Conservation (phyloP, 2,888 invertebrate species). For the Eupsilia transversa region DNA sequence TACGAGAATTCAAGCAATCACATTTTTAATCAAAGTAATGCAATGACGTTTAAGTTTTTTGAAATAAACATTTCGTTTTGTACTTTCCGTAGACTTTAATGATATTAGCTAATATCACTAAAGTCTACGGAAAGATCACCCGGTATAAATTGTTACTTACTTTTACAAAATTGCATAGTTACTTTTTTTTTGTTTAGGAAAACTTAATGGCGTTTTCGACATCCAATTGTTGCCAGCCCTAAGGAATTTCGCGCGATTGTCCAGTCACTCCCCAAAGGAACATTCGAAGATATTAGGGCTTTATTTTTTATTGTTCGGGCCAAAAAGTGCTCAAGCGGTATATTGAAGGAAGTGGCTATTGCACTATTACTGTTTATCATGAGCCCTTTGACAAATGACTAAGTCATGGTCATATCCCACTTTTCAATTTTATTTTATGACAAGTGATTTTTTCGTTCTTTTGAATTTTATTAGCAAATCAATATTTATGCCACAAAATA, state of each 20-base stretch:
- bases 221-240: slow-evolving; percentile 76
- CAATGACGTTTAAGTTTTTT: no score
- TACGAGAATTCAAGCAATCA: background rate
- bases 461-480: background rate
- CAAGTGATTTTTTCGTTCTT: accelerated
- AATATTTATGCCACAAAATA: background rate
- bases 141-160: no score
- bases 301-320: slow-evolving; percentile 90
- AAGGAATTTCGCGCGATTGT: slow-evolving; percentile 81
- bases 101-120: no score
- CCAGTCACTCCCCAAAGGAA: slow-evolving; percentile 90
- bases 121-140: no score
- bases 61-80: no score
- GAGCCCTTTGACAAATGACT: slow-evolving; percentile 70
- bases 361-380: slow-evolving; percentile 79
- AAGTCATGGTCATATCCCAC: slow-evolving; percentile 14
- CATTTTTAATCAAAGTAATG: background rate
- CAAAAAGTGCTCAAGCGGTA: slow-evolving; percentile 86
- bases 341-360: slow-evolving; percentile 85
- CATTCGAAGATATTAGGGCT: slow-evolving; percentile 90
- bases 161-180: no score
- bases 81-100: no score
- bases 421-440: slow-evolving; percentile 33
- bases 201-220: background rate
- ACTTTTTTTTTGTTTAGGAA: background rate